Evolutionary conservation across 2,888 invertebrate species (phyloP).

Genomic region (Vannuccia rotundouncinata): DNA sequence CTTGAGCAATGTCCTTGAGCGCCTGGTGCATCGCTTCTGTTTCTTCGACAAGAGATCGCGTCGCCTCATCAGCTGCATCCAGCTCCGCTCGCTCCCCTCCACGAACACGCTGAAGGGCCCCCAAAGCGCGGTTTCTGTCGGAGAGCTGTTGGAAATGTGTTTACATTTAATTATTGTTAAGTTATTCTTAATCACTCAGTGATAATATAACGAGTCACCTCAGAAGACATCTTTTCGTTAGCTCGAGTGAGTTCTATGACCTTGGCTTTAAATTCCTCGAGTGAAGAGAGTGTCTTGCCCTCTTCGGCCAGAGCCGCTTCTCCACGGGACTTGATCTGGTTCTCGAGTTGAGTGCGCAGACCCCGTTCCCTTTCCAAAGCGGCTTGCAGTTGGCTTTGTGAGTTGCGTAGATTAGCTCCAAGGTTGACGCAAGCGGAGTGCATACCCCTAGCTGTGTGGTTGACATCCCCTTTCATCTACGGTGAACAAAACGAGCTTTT

Average conservation of each 20-base stretch:
- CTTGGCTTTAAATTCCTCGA: constrained; percentile 52
- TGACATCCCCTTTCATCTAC: constrained; percentile 57
- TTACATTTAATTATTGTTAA: not conserved
- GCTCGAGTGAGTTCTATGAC: constrained; percentile 44
- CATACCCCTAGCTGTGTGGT: constrained; percentile 67
- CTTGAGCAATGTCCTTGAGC: constrained; percentile 77
- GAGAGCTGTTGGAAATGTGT: not conserved
- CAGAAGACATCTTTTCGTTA: not conserved
- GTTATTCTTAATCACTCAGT: too few relatives aligned
- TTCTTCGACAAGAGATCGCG: constrained; percentile 65
- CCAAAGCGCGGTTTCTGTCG: constrained; percentile 21
- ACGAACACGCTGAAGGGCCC: constrained; percentile 8
- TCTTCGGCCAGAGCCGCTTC: constrained; percentile 52
- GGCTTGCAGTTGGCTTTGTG: constrained; percentile 51
- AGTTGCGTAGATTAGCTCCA: constrained; percentile 56
- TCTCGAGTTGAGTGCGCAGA: constrained; percentile 49
- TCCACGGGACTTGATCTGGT: constrained; percentile 50
- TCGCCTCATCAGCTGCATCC: constrained; percentile 27
- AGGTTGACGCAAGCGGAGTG: constrained; percentile 65
- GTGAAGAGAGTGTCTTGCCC: constrained; percentile 49
- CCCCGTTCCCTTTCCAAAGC: constrained; percentile 48
- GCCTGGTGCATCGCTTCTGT: constrained; percentile 77
- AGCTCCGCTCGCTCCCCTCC: constrained; percentile 14
- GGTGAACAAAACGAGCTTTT: too few relatives aligned
- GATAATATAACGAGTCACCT: not conserved